Base-by-base conservation (phyloP, 35 echinoderm and acorn worm genomes). In the Stichopus chloronotus region DNA sequence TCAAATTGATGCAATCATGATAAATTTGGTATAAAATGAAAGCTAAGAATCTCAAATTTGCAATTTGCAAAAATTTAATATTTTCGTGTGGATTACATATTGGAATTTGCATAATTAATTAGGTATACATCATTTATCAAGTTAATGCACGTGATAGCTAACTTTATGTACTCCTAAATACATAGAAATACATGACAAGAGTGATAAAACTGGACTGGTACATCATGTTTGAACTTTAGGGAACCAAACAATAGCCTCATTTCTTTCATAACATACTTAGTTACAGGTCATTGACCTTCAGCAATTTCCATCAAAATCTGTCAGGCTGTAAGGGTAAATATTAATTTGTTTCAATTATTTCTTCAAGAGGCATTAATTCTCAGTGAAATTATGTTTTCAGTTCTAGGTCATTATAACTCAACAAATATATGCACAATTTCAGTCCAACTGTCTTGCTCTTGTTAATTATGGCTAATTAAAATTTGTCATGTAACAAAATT, bases 21-120 rank as follows among this genome's bases (percentile, higher is more conserved):
- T n/a, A n/a, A n/a, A n/a, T 87, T 87, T 87, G 84, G 84, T 87
- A 87, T 87, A 23, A 87, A 87, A 87, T 87, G 6, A 87, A 87
- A 87, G 84, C 55, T 87, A 87, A 87, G 84, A 55, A 87, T 57
- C 55, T 23, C 43, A 87, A 52, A 14, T 87, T 56, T 56, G n/a
- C n/a, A 90, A 63, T 63, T 58, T 90, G 87, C 87, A 57, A 90
- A 60, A 4, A 72, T n/a, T 76, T 90, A 60, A 7, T 57, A 71
- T 60, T 60, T 60, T 59, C 60, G 20, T 68, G 25, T 71, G 9
- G 71, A 76, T 90, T 10, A 63, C 87, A 90, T 90, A 63, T 68
- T 68, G 55, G 71, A 90, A 90, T 74, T 52, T 68, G 60, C 87
- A 71, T n/a, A n/a, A n/a, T n/a, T 63, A 90, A 78, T 6, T 78